A percentile compares a stretch with the other conserved stretches of the same genome.
Evolutionary conservation across 2,888 invertebrate genomes (phyloP).

Genomic region (Lycia hirtaria): DNA sequence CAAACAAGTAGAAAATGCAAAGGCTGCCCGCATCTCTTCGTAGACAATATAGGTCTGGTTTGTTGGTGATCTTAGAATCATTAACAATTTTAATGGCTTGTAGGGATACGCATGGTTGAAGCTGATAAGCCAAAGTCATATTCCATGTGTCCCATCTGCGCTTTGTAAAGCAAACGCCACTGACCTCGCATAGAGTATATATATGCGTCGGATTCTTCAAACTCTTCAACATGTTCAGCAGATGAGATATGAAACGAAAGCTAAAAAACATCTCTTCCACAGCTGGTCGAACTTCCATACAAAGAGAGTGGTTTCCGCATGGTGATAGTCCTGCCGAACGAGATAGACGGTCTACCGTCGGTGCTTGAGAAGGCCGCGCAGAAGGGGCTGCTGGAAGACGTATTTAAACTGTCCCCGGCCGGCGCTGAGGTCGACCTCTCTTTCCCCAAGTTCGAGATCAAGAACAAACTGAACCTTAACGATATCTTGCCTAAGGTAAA

Average conservation of each 20-base stretch:
- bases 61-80: too few relatives aligned
- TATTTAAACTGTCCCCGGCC: constrained; percentile 49
- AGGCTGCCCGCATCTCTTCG: too few relatives aligned
- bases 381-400: constrained; percentile 54
- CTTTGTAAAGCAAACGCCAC: too few relatives aligned
- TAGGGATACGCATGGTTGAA: too few relatives aligned
- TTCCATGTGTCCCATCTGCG: too few relatives aligned
- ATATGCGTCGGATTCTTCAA: too few relatives aligned
- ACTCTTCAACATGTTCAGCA: too few relatives aligned
- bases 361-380: constrained; percentile 56
- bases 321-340: constrained; percentile 60
- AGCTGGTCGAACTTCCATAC: constrained; percentile 67
- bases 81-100: too few relatives aligned
- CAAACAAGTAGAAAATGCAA: too few relatives aligned
- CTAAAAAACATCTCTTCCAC: constrained; percentile 20
- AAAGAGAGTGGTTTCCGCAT: constrained; percentile 63
- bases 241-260: neutral
- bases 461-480: constrained; percentile 54
- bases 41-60: too few relatives aligned
- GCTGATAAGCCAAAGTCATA: too few relatives aligned
- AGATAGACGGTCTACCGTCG: constrained; percentile 55
- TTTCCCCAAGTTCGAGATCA: constrained; percentile 64
- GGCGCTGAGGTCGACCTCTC: constrained; percentile 49
- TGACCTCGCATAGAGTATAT: too few relatives aligned
- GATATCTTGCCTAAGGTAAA: constrained; percentile 57